Percentiles rank a stretch among this genome's conserved stretches.
These are phyloP conservation scores for Maniola jurtina DNA, from an alignment of 1,140 invertebrate genomes.

Conservation along the genomic window DNA sequence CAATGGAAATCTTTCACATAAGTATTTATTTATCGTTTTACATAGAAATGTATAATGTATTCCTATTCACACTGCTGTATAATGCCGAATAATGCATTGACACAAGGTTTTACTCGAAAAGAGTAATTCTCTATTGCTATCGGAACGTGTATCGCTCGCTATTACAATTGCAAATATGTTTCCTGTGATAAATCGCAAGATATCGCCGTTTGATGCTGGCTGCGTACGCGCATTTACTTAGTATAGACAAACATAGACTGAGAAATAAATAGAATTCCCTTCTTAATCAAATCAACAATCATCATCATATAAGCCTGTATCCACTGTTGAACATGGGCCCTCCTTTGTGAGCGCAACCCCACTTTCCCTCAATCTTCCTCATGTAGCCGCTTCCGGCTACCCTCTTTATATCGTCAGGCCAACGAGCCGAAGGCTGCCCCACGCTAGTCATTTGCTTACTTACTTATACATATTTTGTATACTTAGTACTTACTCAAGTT, in stretches of 20 bases:
- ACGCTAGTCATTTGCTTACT: no score
- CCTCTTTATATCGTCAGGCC: no score
- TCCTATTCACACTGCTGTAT: background rate
- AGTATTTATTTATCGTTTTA: no score
- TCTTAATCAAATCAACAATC: background rate
- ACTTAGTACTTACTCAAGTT: no score
- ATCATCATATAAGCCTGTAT: no score
- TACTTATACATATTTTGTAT: no score
- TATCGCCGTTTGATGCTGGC: slow-evolving; percentile 43
- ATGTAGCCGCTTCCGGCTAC: no score
- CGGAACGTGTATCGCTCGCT: slow-evolving; percentile 36
- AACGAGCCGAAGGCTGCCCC: no score
- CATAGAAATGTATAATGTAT: background rate
- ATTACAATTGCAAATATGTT: slow-evolving; percentile 70
- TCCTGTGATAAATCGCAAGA: slow-evolving; percentile 61
- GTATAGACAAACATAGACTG: background rate
- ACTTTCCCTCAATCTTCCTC: no score
- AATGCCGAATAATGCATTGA: background rate
- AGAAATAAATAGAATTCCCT: background rate
- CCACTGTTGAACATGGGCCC: no score
- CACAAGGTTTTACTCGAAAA: slow-evolving; percentile 25
- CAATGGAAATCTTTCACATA: no score
- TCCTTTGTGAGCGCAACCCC: no score
- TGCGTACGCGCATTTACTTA: slow-evolving; percentile 33
- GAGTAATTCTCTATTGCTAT: slow-evolving; percentile 36